These are phyloP conservation scores for Seriola dumerili DNA, from an alignment of 2,113 vertebrate species.

Conservation along the genomic window DNA sequence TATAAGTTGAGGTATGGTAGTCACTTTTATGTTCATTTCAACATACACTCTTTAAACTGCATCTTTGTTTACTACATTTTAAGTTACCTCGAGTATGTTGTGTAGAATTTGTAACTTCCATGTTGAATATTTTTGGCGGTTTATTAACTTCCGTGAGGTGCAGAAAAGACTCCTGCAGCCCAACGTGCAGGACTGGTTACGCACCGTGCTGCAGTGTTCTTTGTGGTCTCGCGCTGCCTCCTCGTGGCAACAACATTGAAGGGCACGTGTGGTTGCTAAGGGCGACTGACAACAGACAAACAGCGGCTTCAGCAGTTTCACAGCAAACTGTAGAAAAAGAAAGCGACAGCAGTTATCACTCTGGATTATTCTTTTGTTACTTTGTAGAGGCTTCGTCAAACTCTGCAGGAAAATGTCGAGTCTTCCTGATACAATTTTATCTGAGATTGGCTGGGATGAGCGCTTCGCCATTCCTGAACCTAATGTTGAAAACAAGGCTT, in stretches of 20 bases:
- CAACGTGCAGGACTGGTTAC: no score
- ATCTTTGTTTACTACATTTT: no score
- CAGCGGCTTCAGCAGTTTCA: not conserved
- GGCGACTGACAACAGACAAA: constrained; percentile 59
- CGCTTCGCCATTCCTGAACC: constrained; percentile 88
- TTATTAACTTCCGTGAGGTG: no score
- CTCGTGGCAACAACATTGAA: not conserved
- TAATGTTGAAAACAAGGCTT: constrained; percentile 86
- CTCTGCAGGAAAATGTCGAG: constrained; percentile 61
- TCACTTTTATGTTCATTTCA: no score
- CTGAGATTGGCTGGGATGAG: constrained; percentile 87
- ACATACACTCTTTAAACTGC: no score
- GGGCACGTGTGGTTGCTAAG: constrained; percentile 52
- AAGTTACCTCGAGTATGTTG: no score
- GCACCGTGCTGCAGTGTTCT: not conserved
- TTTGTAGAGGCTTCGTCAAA: not conserved
- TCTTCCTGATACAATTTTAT: constrained; percentile 57
- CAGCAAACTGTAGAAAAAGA: not conserved
- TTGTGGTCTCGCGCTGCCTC: constrained; percentile 18
- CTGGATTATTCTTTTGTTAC: fast-evolving
- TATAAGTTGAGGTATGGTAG: no score
- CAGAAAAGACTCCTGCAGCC: no score
- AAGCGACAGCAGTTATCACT: not conserved
- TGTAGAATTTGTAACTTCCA: no score
- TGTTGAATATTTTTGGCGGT: no score